These are phyloP conservation scores for Artibeus lituratus DNA, from an alignment of 2,797 vertebrate genomes.

Conservation along the genomic window DNA sequence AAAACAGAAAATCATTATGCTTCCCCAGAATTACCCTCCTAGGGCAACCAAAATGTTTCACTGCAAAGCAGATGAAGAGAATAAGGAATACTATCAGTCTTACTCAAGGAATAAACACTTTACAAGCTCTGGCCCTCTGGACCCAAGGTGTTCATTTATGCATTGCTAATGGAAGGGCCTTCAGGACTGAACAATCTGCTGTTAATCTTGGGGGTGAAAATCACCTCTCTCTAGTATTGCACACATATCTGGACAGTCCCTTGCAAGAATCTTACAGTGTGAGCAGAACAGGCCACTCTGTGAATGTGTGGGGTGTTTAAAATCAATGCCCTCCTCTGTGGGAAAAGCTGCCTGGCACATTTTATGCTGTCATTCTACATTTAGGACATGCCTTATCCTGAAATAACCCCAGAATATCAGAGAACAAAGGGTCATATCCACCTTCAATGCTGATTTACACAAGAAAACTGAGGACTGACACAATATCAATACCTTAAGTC, in stretches of 20 bases:
- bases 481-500: not conserved
- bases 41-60: conserved; percentile 5
- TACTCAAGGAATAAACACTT: conserved; percentile 29
- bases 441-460: not conserved
- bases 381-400: not conserved
- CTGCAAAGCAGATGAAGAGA: conserved; percentile 10
- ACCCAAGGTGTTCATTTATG: not conserved
- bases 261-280: not conserved
- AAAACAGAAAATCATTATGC: conserved; percentile 7
- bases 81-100: not conserved
- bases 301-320: not conserved
- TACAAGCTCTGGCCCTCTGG: not conserved
- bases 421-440: not conserved
- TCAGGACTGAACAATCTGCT: not conserved
- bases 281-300: not conserved
- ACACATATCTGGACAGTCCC: not conserved
- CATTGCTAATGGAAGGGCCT: not conserved
- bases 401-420: not conserved
- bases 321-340: not conserved
- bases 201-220: not conserved
- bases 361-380: not conserved
- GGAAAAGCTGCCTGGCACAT: not conserved
- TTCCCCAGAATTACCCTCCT: not conserved
- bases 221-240: not conserved
- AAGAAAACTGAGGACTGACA: not conserved